Base-by-base conservation (phyloP, 1,140 invertebrate species). In the Cydia pomonella region DNA sequence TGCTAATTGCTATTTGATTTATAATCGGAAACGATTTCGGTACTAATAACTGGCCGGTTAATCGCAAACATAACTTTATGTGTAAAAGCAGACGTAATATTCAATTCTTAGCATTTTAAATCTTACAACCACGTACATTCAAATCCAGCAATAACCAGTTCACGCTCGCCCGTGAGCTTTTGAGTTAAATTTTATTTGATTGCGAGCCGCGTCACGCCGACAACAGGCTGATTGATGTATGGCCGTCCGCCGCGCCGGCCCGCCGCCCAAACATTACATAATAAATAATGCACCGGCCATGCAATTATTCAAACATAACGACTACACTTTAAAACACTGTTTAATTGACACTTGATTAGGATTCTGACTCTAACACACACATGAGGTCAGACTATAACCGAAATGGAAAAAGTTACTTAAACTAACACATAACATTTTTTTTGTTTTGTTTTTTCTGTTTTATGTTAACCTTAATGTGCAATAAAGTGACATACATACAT, bases 151-250 rank as follows among this genome's bases (percentile, higher is more conserved):
- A 86, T 83, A 84, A 86, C 85, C 83, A 87, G 84, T 80, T 87
- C 84, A 83, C 79, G 74, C 41, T 81, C 76, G 80, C 80, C 76
- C 77, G 86, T 84, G 80, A 81, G 85, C 80, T 87, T 87, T 89
- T 84, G 82, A 88, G 86, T 89, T 88, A 89, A 91, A 91, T 89
- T 91, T 89, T 87, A 91, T 91, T 89, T 89, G 87, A 89, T 91
- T 89, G 87, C 87, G 79, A 84, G 77, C 80, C 76, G 82, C 81
- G 85, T 84, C 85, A 82, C 80, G 79, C 77, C 78, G 83, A 84
- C 85, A 84, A 76, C 53, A 69, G 76, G 79, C 87, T 89, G 87
- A 89, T 88, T 89, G 89, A 91, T 91, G 84, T 86, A 91, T 88
- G 81, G 84, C 85, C 47, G 47, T 47, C 44, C 44, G 44, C 44